Evolutionary conservation across 2,888 invertebrate genomes (phyloP), one percentile per base, ranked within the genome.

Genomic region (Perdita meconis): DNA sequence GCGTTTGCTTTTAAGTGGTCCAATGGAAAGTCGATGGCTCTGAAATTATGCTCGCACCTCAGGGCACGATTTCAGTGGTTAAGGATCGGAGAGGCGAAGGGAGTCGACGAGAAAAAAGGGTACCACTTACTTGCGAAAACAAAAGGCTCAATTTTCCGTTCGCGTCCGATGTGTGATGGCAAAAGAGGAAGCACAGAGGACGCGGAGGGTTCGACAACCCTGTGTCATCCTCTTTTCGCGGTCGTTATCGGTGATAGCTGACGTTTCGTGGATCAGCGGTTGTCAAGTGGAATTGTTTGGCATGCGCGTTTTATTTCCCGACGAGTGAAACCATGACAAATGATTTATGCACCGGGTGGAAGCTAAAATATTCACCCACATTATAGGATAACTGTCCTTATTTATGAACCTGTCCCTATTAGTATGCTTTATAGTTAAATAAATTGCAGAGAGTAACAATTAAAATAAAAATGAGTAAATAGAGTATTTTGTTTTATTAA

Each of bases 281-380:
- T 68, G 68, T 60, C 68, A 77, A 64, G 74, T 44, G 53, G 22
- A 47, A 77, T 68, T 74, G 77, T 77, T 74, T 77, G 68, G 30
- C 77, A 77, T 77, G 77, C 77, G 77, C 77, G 59, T 34, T 64
- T 53, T 24, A 44, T 55, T 72, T 55, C 38, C 36, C 24, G 51
- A 47, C 19, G 10, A 10, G 47, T 16, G 19, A 19, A 10, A 22
- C 19, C 19, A 19, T 19, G 47, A 22, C 47, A 19, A 19, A 19
- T 19, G 12, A 22, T 47, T 47, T 19, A 10, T 16, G 16, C 19
- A 3, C 47, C 0, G 44, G 44, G 16, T n/a, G n/a, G n/a, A n/a
- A n/a, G n/a, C n/a, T n/a, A n/a, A n/a, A n/a, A n/a, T n/a, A n/a
- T n/a, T n/a, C n/a, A n/a, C n/a, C n/a, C n/a, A n/a, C n/a, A n/a